Evolutionary conservation across 2,113 vertebrate genomes (phyloP), one percentile per base, ranked within the genome.

Genomic region (Lanius ludovicianus): DNA sequence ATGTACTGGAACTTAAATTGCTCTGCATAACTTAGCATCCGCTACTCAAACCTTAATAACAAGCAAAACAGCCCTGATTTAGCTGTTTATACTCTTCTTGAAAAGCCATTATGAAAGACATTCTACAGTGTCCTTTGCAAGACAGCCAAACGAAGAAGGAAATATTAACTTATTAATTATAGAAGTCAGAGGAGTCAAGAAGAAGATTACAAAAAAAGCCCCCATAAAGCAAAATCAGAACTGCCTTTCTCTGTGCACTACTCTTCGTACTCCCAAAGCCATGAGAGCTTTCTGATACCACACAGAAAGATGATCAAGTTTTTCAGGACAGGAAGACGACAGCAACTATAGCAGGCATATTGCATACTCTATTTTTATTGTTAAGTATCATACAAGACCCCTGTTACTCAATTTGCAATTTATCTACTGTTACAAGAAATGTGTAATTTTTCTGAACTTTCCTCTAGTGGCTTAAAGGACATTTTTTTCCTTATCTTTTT

Each of bases 81-180:
- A 93, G 91, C 67, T 95, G 84, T 64, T 96, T 57, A 81, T 82
- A 89, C 35, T 74, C 81, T 69, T 94, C 74, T 87, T 73, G 55
- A 93, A 92, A 55, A 71, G 70, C 47, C 76, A 50, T 64, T 81
- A 80, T 74, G 46, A 73, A 93, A 83, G 70, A 76, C 7, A 5
- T 86, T 71, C 56, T 37, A 46, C 21, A 80, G 33, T 46, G 86
- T 62, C 79, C 39, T 90, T 77, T 70, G 50, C 62, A 86, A 93
- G 55, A 67, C 46, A 87, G 33, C 13, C 73, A 86, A 88, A 69
- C 30, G 41, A 89, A 85, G 60, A 86, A 49, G 33, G 37, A 77
- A 88, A 41, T 42, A 80, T 21, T 75, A 77, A 89, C 53, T 88
- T 81, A 80, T 57, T 64, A 63, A 67, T 89, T 93, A 75, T 18